Evolutionary conservation across 2,113 vertebrate genomes (phyloP), one percentile per base, ranked within the genome.

Genomic region (Oncorhynchus kisutch): DNA sequence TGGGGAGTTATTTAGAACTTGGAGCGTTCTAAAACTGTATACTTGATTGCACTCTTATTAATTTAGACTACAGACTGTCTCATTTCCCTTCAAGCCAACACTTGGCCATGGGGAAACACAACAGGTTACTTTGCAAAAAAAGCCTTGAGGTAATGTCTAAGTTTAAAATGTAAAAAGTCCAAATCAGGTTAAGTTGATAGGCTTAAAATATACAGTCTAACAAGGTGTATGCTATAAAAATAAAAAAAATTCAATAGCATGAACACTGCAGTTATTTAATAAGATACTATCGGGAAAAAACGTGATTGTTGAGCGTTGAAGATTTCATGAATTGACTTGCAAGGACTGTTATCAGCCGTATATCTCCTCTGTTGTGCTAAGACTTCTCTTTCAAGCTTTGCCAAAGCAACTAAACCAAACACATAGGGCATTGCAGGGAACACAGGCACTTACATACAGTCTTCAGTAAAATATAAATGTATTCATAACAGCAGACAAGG

Each of bases 1-100:
- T 71, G 71, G 45, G 25, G 39, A 74, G 80, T 62, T 71, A 51
- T 75, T 78, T 67, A 57, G 66, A 78, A 78, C 60, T 69, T 78
- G 49, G 8, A 76, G 60, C 64, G 67, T 67, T 67, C 76, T 68
- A 16, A 51, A 39, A 34, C 24, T 68, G 67, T 31, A 79, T 81
- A 79, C 81, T 69, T 84, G 65, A 84, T 79, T 76, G 76, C 51
- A 34, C 57, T 45, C 72, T 72, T 78, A 82, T 82, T 78, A 73
- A 82, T 81, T 73, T 69, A 62, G 59, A 22, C 59, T 82, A 81
- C 62, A 81, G 70, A 67, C 75, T 73, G 79, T 75, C 78, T 74
- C 27, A 73, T 22, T 79, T 76, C 75, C 70, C 80, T 75, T 51
- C 31, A 62, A 80, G 66, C 67, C 76, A 71, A 48, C 31, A 31